A percentile compares a stretch with the other conserved stretches of the same genome.
Conservation (phyloP, 2,113 vertebrate genomes). For the Gallinago undulata region DNA sequence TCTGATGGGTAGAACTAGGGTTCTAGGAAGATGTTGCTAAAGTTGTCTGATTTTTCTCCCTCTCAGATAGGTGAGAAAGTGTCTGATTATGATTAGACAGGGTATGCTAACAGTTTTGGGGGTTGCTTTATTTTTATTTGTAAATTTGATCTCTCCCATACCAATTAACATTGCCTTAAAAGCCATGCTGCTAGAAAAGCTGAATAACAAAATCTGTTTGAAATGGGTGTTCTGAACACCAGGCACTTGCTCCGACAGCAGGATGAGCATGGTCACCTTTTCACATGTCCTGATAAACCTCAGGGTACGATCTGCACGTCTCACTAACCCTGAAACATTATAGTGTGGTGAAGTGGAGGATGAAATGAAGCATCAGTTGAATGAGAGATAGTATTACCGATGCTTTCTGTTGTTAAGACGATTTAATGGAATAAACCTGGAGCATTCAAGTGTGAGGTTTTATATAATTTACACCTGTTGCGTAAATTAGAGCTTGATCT, state of each 20-base stretch:
- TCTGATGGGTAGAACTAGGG: background rate
- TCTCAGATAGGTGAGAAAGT: background rate
- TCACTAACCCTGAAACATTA: background rate
- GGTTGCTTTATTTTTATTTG: accelerated
- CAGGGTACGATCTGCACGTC: accelerated
- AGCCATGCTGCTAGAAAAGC: accelerated
- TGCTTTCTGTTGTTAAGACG: background rate
- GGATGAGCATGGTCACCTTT: background rate
- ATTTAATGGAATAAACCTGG: background rate
- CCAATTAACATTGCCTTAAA: background rate
- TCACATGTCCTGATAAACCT: too few relatives aligned
- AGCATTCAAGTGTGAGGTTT: background rate
- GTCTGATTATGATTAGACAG: background rate
- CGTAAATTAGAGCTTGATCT: background rate
- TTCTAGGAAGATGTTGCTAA: background rate
- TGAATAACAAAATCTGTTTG: background rate
- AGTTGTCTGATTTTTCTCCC: background rate
- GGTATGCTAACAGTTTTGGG: background rate
- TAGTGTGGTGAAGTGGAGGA: background rate
- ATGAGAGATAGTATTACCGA: background rate
- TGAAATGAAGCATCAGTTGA: background rate
- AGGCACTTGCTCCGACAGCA: accelerated
- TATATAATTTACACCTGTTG: background rate
- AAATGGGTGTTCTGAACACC: accelerated
- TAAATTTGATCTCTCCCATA: background rate